Evolutionary conservation across 2,888 invertebrate species (phyloP).

Genomic region (Tricholauxania praeusta): DNA sequence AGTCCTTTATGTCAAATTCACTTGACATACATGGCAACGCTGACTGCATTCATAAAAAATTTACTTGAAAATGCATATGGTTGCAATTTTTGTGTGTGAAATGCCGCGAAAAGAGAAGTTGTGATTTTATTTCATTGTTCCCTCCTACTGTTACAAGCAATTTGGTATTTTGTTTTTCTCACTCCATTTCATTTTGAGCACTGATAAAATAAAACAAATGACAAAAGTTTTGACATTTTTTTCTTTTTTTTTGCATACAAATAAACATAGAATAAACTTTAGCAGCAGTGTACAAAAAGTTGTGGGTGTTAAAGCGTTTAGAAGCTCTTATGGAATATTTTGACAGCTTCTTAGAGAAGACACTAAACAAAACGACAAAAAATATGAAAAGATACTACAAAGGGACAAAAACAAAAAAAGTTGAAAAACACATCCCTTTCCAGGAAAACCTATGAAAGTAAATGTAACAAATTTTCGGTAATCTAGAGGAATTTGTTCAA

Average conservation of each 20-base stretch:
- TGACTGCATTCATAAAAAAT: slow-evolving; percentile 34
- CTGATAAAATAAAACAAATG: slow-evolving; percentile 7
- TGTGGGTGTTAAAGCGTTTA: slow-evolving; percentile 1
- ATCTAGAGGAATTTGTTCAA: slow-evolving; percentile 18
- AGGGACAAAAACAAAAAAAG: neutral
- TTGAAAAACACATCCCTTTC: no score
- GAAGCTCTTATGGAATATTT: slow-evolving; percentile 2
- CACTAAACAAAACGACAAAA: no score
- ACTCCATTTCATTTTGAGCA: no score
- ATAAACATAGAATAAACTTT: neutral
- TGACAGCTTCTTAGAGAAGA: neutral
- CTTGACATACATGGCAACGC: neutral
- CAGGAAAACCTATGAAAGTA: no score
- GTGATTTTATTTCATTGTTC: no score
- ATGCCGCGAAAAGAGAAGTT: no score
- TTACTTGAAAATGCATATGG: neutral
- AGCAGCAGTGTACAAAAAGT: neutral
- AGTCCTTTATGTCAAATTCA: no score
- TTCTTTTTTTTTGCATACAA: slow-evolving; percentile 15
- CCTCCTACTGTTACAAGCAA: no score
- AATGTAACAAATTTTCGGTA: neutral
- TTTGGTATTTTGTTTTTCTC: no score
- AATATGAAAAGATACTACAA: neutral
- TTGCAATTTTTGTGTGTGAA: no score
- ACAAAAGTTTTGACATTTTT: slow-evolving; percentile 19